Evolutionary conservation across 2,797 vertebrate species (phyloP).

Genomic region (Toxotes lorentzi): DNA sequence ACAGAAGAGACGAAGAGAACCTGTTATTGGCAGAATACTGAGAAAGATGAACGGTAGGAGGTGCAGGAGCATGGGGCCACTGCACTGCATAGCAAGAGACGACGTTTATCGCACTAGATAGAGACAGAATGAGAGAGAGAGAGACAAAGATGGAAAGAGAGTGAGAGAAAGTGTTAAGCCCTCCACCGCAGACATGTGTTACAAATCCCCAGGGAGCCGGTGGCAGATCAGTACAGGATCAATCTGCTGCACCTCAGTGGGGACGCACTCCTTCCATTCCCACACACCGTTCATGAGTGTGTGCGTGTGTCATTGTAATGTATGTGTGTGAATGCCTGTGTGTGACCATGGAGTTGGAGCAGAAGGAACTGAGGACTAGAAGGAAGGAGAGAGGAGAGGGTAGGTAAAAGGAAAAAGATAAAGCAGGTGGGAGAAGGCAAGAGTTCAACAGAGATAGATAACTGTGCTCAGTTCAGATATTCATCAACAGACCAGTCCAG

Average conservation of each 20-base stretch:
- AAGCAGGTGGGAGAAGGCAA: conserved; percentile 25
- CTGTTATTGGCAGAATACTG: conserved; percentile 50
- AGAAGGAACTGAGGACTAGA: conserved; percentile 34
- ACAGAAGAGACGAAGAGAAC: conserved; percentile 51
- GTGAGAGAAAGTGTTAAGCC: conserved; percentile 58
- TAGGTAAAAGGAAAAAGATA: conserved; percentile 17
- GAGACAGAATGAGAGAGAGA: conserved; percentile 40
- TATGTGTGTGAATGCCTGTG: conserved; percentile 36
- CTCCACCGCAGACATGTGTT: conserved; percentile 70
- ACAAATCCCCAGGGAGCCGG: conserved; percentile 70
- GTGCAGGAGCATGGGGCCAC: conserved; percentile 45
- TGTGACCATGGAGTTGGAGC: conserved; percentile 29
- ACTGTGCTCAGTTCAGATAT: conserved; percentile 23
- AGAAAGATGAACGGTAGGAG: conserved; percentile 56
- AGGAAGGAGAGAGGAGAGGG: conserved; percentile 20
- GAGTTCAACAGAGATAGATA: conserved; percentile 36
- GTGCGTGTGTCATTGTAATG: conserved; percentile 30
- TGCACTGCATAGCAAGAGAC: conserved; percentile 57
- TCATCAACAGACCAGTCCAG: conserved; percentile 53
- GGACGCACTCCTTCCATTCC: conserved; percentile 65
- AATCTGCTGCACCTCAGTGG: conserved; percentile 76
- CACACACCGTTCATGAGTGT: conserved; percentile 50
- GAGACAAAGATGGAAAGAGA: conserved; percentile 45
- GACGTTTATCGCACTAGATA: conserved; percentile 10
- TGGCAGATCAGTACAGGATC: conserved; percentile 78